Evolutionary conservation across 2,113 vertebrate species (phyloP).

Genomic region (Tichodroma muraria): DNA sequence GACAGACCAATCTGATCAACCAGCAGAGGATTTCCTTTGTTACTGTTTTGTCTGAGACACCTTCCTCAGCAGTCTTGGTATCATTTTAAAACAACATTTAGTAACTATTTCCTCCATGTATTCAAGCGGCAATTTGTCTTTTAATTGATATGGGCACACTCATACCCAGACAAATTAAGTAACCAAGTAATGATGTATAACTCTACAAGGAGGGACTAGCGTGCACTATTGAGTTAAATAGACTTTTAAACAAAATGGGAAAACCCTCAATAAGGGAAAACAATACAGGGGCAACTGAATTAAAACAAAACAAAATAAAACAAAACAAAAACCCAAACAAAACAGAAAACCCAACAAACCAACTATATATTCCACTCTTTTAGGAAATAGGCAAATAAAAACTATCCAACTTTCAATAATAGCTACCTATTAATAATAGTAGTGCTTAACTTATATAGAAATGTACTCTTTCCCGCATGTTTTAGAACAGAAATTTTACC

Average conservation of each 20-base stretch:
- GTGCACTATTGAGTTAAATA: accelerated
- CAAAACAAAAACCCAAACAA: neutral
- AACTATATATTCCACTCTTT: neutral
- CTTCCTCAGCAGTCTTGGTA: neutral
- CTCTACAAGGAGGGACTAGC: neutral
- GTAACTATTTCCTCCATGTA: neutral
- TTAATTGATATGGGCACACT: neutral
- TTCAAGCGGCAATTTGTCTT: neutral
- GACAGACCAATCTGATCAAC: neutral
- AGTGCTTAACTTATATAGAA: neutral
- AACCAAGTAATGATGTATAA: neutral
- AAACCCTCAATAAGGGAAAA: neutral
- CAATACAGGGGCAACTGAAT: neutral
- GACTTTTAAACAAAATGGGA: neutral
- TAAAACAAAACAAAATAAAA: neutral
- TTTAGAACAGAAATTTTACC: neutral
- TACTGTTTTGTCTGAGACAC: neutral
- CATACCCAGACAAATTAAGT: neutral
- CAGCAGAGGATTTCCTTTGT: neutral
- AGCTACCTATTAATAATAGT: neutral
- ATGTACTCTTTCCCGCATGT: neutral
- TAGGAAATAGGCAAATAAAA: neutral
- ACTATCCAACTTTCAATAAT: neutral
- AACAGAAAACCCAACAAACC: neutral
- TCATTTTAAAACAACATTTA: neutral